A percentile compares a stretch with the other conserved stretches of the same genome.
These are phyloP conservation scores for Ecliptopera silaceata DNA, from an alignment of 2,888 invertebrate genomes.

Conservation along the genomic window DNA sequence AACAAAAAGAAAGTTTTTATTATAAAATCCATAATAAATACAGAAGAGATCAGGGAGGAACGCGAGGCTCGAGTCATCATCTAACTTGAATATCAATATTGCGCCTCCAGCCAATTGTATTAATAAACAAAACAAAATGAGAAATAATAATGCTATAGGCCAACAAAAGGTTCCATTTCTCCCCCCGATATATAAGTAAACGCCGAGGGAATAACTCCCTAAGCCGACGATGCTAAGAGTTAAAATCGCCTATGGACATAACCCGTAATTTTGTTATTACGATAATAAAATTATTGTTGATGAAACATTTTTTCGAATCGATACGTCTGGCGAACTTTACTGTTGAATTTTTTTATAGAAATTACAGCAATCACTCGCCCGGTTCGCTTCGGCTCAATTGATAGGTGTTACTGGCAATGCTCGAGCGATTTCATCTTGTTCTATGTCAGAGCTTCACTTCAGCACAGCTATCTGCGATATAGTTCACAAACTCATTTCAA, in stretches of 20 bases:
- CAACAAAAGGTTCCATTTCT: constrained; percentile 83
- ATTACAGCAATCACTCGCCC: constrained; percentile 77
- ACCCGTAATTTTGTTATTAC: constrained; percentile 83
- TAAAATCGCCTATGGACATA: constrained; percentile 66
- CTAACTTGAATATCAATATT: constrained; percentile 84
- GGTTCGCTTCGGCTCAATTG: constrained; percentile 67
- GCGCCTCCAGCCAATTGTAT: constrained; percentile 83
- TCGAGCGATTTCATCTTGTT: constrained; percentile 53
- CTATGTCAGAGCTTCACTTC: constrained; percentile 9
- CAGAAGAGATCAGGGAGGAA: constrained; percentile 66
- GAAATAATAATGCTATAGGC: constrained; percentile 83
- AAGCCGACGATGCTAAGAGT: constrained; percentile 64
- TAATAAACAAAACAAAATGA: constrained; percentile 84
- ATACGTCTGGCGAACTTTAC: constrained; percentile 80
- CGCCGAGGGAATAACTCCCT: constrained; percentile 64
- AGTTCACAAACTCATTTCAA: constrained; percentile 20
- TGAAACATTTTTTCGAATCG: constrained; percentile 82
- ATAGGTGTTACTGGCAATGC: constrained; percentile 67
- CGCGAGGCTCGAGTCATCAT: constrained; percentile 76
- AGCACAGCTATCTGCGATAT: constrained; percentile 8
- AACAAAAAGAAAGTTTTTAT: constrained; percentile 65
- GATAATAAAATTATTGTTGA: constrained; percentile 83
- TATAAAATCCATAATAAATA: constrained; percentile 74
- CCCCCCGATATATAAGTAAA: constrained; percentile 73
- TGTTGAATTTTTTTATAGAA: constrained; percentile 77